Evolutionary conservation across 2,888 invertebrate species (phyloP).

Genomic region (Amphipyra berbera): DNA sequence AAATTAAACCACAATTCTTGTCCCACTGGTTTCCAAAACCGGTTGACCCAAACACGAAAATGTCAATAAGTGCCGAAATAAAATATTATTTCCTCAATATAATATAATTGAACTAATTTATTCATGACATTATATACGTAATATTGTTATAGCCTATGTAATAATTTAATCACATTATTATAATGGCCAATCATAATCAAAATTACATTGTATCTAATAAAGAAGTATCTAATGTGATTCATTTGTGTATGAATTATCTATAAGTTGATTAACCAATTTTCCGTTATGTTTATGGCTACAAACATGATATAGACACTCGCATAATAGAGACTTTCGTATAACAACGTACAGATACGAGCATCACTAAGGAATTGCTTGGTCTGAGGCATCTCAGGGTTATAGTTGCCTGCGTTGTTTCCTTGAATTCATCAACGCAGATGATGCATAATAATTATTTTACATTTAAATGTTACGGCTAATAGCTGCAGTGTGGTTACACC

Average conservation of each 20-base stretch:
- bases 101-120: constrained; percentile 39
- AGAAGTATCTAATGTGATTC: constrained; percentile 11
- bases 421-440: constrained; percentile 7
- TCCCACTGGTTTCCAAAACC: constrained; percentile 56
- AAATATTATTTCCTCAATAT: constrained; percentile 56
- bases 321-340: not conserved
- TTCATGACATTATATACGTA: constrained; percentile 13
- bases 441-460: too few species aligned
- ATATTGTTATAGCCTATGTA: too few species aligned
- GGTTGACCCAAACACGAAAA: constrained; percentile 60
- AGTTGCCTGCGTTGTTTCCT: not conserved
- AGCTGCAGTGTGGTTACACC: too few species aligned
- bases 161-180: too few species aligned
- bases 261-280: constrained; percentile 8
- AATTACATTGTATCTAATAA: constrained; percentile 8
- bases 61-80: constrained; percentile 56
- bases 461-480: too few species aligned
- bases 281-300: constrained; percentile 1
- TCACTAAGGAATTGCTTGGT: too few species aligned
- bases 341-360: not conserved
- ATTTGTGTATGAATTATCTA: constrained; percentile 3
- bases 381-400: too few species aligned
- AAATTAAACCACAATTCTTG: constrained; percentile 42
- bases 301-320: not conserved
- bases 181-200: constrained; percentile 7